Evolutionary conservation across 2,797 vertebrate genomes (phyloP).

Genomic region (Falco cherrug): DNA sequence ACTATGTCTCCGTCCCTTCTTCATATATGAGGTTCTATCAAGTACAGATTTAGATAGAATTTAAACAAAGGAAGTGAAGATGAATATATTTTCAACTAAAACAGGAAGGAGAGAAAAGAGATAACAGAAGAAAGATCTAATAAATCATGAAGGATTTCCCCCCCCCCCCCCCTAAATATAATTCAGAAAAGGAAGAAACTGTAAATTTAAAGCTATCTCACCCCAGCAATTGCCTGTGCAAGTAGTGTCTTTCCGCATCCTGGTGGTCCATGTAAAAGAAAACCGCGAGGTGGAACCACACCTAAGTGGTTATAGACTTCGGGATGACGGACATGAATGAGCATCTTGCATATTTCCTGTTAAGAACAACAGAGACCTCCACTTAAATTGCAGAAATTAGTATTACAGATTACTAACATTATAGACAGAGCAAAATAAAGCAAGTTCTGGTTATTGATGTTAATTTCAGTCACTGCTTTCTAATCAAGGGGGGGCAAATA

Average conservation of each 20-base stretch:
- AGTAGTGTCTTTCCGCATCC: constrained; percentile 96
- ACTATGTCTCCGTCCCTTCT: not conserved
- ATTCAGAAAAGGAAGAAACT: not conserved
- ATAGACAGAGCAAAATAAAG: not conserved
- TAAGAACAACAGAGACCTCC: not conserved
- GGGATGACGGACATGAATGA: constrained; percentile 91
- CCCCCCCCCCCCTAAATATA: not conserved
- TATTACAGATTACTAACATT: not conserved
- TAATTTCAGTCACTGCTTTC: not conserved
- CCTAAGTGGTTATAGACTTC: constrained; percentile 93
- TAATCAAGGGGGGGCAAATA: not conserved
- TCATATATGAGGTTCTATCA: not conserved
- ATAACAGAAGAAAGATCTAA: not conserved
- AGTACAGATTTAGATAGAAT: not conserved
- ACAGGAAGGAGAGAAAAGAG: not conserved
- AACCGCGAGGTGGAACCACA: constrained; percentile 88
- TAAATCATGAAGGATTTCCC: not conserved
- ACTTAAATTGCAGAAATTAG: not conserved
- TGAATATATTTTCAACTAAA: not conserved
- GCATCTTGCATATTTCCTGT: constrained; percentile 93
- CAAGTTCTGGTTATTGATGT: not conserved
- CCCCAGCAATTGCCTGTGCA: constrained; percentile 94
- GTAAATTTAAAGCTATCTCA: constrained; percentile 69
- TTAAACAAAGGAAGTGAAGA: not conserved
- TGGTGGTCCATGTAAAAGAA: constrained; percentile 93